phyloP scores from a whole-genome alignment of 2,797 vertebrate genomes.

The Gorsachius magnificus region DNA sequence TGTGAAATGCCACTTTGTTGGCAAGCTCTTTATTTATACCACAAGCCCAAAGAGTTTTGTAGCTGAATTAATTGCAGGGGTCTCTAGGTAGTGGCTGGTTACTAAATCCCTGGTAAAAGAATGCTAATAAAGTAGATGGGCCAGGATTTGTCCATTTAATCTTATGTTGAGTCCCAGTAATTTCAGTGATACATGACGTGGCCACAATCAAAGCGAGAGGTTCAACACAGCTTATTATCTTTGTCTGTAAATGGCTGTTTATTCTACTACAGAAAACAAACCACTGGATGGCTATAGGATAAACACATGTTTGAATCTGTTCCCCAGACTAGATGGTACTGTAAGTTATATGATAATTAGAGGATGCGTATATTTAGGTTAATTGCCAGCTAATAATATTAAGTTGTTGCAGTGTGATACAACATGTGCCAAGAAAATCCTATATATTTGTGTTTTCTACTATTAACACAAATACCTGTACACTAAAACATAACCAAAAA shows the following conservation, averaged over 20 bases:
- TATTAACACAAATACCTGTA: conserved; percentile 31
- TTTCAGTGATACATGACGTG: not conserved
- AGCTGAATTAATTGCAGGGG: not conserved
- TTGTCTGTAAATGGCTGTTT: not conserved
- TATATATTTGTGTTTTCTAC: not conserved
- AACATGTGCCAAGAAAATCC: conserved; percentile 47
- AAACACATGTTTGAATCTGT: conserved; percentile 56
- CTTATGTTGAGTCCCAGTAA: not conserved
- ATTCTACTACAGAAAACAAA: conserved; percentile 40
- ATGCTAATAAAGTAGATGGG: not conserved
- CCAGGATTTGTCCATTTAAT: not conserved
- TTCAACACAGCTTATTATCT: not conserved
- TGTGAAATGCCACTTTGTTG: not conserved
- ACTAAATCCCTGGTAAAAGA: not conserved
- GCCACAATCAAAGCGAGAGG: not conserved
- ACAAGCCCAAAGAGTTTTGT: not conserved
- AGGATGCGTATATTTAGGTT: conserved; percentile 64
- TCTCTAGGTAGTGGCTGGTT: not conserved
- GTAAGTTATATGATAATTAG: conserved; percentile 65
- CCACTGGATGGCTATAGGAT: conserved; percentile 19
- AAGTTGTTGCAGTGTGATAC: conserved; percentile 52
- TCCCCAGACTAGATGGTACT: conserved; percentile 45
- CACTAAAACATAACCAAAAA: not conserved
- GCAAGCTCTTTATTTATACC: not conserved
- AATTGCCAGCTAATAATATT: conserved; percentile 69